Percentiles rank a stretch among this genome's conserved stretches.
phyloP scores from a whole-genome alignment of 1,140 invertebrate species.

The Semibalanus balanoides region DNA sequence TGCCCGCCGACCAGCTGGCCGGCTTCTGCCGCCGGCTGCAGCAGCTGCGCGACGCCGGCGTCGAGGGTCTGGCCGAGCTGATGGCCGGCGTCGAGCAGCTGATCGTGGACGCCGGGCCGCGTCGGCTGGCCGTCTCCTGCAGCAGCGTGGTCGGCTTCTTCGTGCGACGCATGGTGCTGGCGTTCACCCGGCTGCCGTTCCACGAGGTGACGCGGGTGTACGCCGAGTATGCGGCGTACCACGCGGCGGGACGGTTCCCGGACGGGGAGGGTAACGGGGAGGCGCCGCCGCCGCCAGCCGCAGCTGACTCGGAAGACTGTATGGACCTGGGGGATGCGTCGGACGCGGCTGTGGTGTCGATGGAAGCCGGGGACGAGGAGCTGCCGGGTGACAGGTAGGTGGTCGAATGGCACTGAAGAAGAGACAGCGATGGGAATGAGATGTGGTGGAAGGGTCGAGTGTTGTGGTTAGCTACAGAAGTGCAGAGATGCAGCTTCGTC shows the following conservation, averaged over 20 bases:
- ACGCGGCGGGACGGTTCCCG: neutral
- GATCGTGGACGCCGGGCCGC: neutral
- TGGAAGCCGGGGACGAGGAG: neutral
- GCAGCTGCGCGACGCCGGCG: neutral
- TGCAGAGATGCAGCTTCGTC: too few relatives aligned
- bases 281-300: too few relatives aligned
- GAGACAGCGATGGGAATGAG: too few relatives aligned
- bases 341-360: neutral
- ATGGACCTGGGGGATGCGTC: neutral
- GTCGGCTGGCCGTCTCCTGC: neutral
- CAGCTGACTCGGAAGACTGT: neutral
- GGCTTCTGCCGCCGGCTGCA: neutral
- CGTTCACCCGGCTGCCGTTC: neutral
- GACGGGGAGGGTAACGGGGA: too few relatives aligned
- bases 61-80: neutral
- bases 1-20: neutral
- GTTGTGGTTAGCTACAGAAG: too few relatives aligned
- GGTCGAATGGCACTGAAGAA: too few relatives aligned
- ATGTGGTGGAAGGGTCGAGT: too few relatives aligned
- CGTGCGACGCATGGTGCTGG: neutral
- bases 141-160: constrained; percentile 1
- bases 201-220: neutral
- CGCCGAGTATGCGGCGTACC: neutral
- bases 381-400: neutral
- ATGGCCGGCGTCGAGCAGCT: neutral